Evolutionary conservation across 2,888 invertebrate species (phyloP).

Genomic region (Magallana nippona): DNA sequence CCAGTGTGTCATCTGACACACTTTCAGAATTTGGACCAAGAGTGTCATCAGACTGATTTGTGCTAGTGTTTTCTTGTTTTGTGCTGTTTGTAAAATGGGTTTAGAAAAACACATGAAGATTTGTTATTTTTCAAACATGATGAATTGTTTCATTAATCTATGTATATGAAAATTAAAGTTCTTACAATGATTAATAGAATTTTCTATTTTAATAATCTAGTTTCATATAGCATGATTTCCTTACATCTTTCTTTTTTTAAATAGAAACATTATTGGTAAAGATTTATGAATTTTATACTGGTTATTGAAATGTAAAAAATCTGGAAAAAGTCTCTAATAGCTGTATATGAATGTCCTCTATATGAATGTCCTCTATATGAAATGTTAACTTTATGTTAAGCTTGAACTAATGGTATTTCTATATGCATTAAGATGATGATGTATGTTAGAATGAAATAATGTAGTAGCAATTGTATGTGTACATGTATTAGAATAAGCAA

Average conservation of each 20-base stretch:
- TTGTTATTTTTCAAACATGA: not conserved
- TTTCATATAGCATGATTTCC: too few relatives aligned
- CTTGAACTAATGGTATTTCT: not conserved
- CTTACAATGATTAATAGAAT: too few relatives aligned
- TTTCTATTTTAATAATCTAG: too few relatives aligned
- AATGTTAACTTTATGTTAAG: not conserved
- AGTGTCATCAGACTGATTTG: constrained; percentile 36
- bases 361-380: not conserved
- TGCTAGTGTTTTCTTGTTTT: constrained; percentile 32
- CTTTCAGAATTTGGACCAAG: constrained; percentile 37
- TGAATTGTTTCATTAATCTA: not conserved
- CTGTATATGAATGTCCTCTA: not conserved
- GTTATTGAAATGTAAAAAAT: not conserved
- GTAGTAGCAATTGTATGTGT: not conserved
- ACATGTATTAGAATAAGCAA: not conserved
- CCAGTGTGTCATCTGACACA: constrained; percentile 37
- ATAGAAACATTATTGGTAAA: too few relatives aligned
- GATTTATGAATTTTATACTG: too few relatives aligned
- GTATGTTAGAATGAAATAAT: not conserved
- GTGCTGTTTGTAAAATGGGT: constrained; percentile 37
- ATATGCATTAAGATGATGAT: not conserved
- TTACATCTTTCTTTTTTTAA: too few relatives aligned
- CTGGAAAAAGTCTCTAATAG: not conserved
- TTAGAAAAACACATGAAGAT: not conserved
- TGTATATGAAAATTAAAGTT: too few relatives aligned